Base-by-base conservation (phyloP, 2,113 vertebrate species). In the Bostrychus sinensis region DNA sequence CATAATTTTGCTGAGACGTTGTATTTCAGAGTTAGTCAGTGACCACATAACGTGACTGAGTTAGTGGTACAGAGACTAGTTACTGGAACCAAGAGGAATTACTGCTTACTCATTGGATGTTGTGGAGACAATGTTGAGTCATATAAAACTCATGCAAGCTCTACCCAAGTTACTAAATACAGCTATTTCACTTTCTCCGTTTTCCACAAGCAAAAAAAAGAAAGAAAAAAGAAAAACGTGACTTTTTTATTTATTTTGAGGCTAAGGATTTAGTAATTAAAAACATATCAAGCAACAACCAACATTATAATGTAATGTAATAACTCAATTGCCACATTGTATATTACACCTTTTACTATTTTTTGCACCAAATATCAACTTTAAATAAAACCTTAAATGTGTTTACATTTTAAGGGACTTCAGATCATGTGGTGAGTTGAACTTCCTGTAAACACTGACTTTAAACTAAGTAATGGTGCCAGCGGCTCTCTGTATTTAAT, bases 21-120 rank as follows among this genome's bases (percentile, higher is more conserved):
- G 81, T 45, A 73, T 76, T 54, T 65, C 9, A 19, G 30, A 36
- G 36, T 86, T 78, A 83, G 81, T 89, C 84, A 89, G 67, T 1
- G 7, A 83, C 87, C 84, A 62, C 75, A 70, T 38, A 26, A 66
- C 48, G 23, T 19, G n/a, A 41, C n/a, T 25, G 59, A 70, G 45
- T 41, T 50, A 61, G 64, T 65, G 4, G 3, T 3, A 14, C 22
- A 39, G 6, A 1, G 10, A 17, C 16, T 20, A 9, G 57, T 84
- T 86, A 83, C 82, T 74, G 83, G 84, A 85, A 88, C 39, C 16
- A 10, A 38, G 32, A 38, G 43, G 57, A 54, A 46, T 72, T 70
- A 36, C 75, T 66, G 37, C 56, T 78, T 58, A 68, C 30, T 74
- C 72, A 72, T 34, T 32, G 43, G 55, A 58, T 67, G 68, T 32